Evolutionary conservation across 2,888 invertebrate genomes (phyloP).

Genomic region (Ophion ellenae): DNA sequence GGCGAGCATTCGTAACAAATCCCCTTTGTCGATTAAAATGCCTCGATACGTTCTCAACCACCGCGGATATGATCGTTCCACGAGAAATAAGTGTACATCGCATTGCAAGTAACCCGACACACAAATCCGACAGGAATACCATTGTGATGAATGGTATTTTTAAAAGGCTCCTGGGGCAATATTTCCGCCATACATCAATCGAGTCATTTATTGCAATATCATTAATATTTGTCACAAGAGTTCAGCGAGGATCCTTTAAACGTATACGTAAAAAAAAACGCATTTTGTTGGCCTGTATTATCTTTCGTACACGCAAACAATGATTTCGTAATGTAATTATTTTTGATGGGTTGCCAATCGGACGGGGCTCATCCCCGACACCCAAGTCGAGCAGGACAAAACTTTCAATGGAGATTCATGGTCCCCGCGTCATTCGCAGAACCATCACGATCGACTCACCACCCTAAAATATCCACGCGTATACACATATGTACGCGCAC

Average conservation of each 20-base stretch:
- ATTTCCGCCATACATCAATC: no score
- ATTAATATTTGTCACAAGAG: no score
- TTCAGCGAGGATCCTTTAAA: no score
- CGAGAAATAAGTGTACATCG: background rate
- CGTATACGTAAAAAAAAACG: no score
- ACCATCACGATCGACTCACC: slow-evolving; percentile 24
- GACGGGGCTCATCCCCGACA: background rate
- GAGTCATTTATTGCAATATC: no score
- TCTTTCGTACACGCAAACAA: background rate
- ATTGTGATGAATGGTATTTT: background rate
- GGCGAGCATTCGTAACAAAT: slow-evolving; percentile 44
- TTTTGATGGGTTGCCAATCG: slow-evolving; percentile 6
- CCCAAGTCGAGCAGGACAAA: slow-evolving; percentile 24
- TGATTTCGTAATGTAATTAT: background rate
- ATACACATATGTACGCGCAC: background rate
- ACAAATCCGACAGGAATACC: background rate
- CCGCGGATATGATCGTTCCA: background rate
- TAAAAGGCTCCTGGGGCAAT: background rate
- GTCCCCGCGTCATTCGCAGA: slow-evolving; percentile 40
- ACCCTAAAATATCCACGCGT: background rate
- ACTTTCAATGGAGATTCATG: slow-evolving; percentile 51
- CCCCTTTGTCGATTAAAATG: slow-evolving; percentile 23
- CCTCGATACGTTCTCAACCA: slow-evolving; percentile 8
- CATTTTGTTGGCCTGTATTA: background rate
- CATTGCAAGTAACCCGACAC: background rate